Conservation (phyloP, 2,113 vertebrate genomes). For the Megalops atlanticus region DNA sequence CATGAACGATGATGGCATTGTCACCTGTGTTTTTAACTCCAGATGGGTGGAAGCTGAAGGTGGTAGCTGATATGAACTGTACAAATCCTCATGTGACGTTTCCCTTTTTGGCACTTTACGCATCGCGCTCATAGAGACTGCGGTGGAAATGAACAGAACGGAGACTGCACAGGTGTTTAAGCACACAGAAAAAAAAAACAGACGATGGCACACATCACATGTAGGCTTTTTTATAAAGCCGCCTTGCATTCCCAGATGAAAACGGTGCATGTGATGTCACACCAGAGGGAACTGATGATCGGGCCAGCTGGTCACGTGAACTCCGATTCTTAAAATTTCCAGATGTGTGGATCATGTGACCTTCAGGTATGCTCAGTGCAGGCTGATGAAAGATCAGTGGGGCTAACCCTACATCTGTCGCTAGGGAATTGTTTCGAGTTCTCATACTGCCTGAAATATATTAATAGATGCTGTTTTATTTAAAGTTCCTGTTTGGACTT, state of each 20-base stretch:
- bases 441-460: not conserved
- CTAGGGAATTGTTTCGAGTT: not conserved
- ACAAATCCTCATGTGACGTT: not conserved
- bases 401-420: not conserved
- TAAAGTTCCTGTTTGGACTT: not conserved
- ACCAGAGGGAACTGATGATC: too few species aligned
- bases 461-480: too few species aligned
- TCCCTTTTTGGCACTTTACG: conserved; percentile 27
- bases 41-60: not conserved
- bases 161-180: too few species aligned
- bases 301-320: too few species aligned
- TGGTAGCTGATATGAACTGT: not conserved
- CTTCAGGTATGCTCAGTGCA: not conserved
- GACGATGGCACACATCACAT: too few species aligned
- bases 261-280: too few species aligned
- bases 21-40: not conserved
- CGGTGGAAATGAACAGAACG: not conserved
- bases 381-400: not conserved
- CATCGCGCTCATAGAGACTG: not conserved
- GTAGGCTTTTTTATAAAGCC: too few species aligned
- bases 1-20: not conserved
- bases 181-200: too few species aligned
- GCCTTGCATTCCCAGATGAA: too few species aligned
- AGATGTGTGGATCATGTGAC: conserved; percentile 10
- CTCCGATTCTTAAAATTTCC: too few species aligned